phyloP scores from a whole-genome alignment of 2,797 vertebrate genomes.

The Gouania willdenowi region DNA sequence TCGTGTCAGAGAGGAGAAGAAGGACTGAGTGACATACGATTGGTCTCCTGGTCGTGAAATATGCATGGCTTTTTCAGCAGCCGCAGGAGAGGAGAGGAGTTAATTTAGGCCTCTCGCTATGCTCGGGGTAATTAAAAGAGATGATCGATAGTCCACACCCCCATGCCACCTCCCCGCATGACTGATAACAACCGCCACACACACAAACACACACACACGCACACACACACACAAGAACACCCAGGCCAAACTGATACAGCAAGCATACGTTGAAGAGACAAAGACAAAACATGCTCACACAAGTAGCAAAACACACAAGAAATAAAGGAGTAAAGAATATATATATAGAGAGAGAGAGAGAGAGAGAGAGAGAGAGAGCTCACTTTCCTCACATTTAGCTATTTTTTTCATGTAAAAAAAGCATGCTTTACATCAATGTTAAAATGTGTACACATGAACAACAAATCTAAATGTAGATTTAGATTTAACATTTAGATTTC shows the following conservation, averaged over 20 bases:
- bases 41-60: slow-evolving; percentile 75
- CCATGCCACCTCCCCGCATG: slow-evolving; percentile 63
- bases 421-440: no score
- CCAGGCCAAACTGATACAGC: slow-evolving; percentile 2
- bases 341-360: no score
- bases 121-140: slow-evolving; percentile 85
- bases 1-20: slow-evolving; percentile 67
- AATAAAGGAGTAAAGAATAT: slow-evolving; percentile 17
- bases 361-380: no score
- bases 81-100: slow-evolving; percentile 73
- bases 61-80: slow-evolving; percentile 80
- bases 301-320: slow-evolving; percentile 18
- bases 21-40: slow-evolving; percentile 75
- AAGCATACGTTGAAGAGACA: no score
- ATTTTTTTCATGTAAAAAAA: no score
- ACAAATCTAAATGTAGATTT: no score
- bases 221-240: slow-evolving; percentile 11
- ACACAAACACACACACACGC: slow-evolving; percentile 23
- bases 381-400: no score
- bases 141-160: slow-evolving; percentile 79
- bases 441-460: no score
- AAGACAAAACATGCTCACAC: slow-evolving; percentile 36
- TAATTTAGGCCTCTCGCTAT: slow-evolving; percentile 81
- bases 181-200: slow-evolving; percentile 73
- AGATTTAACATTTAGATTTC: no score